Percentiles rank a stretch among this genome's conserved stretches.
phyloP scores from a whole-genome alignment of 2,113 vertebrate genomes.

The Panthera leo region DNA sequence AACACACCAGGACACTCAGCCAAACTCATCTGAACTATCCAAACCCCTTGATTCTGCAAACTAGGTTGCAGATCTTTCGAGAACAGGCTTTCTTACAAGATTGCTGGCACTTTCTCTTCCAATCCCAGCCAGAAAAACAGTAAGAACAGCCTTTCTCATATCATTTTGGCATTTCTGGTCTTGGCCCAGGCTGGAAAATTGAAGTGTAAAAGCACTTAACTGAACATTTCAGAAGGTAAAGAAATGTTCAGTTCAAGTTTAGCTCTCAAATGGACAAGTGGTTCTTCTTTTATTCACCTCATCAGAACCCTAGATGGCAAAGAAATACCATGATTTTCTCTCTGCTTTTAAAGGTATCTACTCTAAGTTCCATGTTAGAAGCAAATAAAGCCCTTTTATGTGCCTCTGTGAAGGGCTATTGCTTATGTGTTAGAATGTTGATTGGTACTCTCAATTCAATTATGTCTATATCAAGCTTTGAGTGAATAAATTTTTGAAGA shows the following conservation, averaged over 20 bases:
- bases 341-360: constrained; percentile 38
- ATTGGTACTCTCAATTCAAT: background rate
- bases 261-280: constrained; percentile 75
- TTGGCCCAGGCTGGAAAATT: constrained; percentile 82
- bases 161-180: constrained; percentile 83
- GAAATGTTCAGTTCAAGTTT: constrained; percentile 83
- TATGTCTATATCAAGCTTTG: background rate
- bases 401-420: background rate
- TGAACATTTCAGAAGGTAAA: constrained; percentile 83
- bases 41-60: constrained; percentile 80
- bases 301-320: constrained; percentile 37
- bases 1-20: constrained; percentile 73
- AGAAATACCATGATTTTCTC: constrained; percentile 12
- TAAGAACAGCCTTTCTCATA: constrained; percentile 83
- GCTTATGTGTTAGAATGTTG: background rate
- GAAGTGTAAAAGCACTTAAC: constrained; percentile 82
- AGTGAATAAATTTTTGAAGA: constrained; percentile 14
- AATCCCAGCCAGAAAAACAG: constrained; percentile 82
- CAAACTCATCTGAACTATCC: constrained; percentile 80
- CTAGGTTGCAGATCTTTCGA: constrained; percentile 81
- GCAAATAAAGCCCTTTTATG: background rate
- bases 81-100: constrained; percentile 83
- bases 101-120: constrained; percentile 81
- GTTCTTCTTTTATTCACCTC: constrained; percentile 66
- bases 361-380: background rate